Evolutionary conservation across 2,797 vertebrate species (phyloP), one percentile per base, ranked within the genome.

Genomic region (Falco berigora): DNA sequence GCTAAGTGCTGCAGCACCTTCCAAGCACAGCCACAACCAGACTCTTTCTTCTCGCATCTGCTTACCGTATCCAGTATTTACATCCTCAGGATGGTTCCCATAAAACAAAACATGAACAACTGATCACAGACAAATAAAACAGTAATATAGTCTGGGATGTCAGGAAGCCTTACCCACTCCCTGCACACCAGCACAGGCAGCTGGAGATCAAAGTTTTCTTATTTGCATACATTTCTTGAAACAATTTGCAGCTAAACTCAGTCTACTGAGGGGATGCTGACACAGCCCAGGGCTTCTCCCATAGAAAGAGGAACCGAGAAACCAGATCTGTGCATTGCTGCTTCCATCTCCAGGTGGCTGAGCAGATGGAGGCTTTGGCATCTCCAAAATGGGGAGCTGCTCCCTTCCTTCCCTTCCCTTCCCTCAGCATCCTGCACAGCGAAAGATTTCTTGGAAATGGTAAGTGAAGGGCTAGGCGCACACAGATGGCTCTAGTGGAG

Each of bases 221-320:
- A 86, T 95, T 96, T 92, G 86, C 80, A 36, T 87, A 76, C 77
- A 82, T 94, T 96, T 92, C 96, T 96, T 96, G 95, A 97, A 94
- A 90, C 86, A 79, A 96, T 96, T 94, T 96, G 91, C 92, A 61
- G 73, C 50, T 88, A 25, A 85, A 88, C 66, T 72, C 24, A 7
- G 88, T 28, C 66, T 92, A 3, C 56, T 14, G 69, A 88, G 86
- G 78, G 71, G 90, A 92, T 92, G 94, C 88, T 94, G 90, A 92
- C 90, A 95, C 74, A 94, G 66, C 52, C 85, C 94, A 92, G 90
- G 83, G 56, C 58, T 93, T 92, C 73, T 85, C n/a, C 47, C 50
- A 30, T 24, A 72, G 91, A 78, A 86, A 84, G 47, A 52, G 62
- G 62, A 74, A 77, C 40, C 27, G 6, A 58, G 92, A 91, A 90